Percentiles rank a stretch among this genome's conserved stretches.
Evolutionary conservation across 2,113 vertebrate genomes (phyloP).

Genomic region (Tragelaphus buxtoni): DNA sequence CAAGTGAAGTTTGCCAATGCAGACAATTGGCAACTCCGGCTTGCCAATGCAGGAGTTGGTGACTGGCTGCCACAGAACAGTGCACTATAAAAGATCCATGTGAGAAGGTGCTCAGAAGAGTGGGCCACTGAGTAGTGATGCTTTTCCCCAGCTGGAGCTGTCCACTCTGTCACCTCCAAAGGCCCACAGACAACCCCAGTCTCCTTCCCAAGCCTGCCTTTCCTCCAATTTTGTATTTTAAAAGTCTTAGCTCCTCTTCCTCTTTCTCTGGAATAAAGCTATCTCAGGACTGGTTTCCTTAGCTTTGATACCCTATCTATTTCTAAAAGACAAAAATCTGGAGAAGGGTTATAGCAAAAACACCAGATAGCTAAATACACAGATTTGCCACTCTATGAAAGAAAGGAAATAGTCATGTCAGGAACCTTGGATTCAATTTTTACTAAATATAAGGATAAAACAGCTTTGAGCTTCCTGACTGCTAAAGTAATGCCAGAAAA

Average conservation of each 20-base stretch:
- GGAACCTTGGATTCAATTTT: not conserved
- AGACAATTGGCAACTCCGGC: no score
- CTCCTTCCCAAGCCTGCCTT: not conserved
- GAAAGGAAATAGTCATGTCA: not conserved
- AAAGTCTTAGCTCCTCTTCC: not conserved
- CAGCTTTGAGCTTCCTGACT: not conserved
- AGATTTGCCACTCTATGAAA: not conserved
- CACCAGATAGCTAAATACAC: not conserved
- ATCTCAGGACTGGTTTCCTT: not conserved
- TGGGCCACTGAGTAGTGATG: fast-evolving
- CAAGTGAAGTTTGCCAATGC: not conserved
- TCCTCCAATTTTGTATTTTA: not conserved
- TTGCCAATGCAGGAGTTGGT: not conserved
- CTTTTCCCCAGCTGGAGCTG: not conserved
- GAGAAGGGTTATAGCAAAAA: not conserved
- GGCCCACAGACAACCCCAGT: not conserved
- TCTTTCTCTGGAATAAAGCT: slow-evolving; percentile 5
- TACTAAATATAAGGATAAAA: slow-evolving; percentile 10
- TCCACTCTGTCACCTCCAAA: not conserved
- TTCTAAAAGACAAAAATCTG: not conserved
- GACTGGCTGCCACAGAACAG: not conserved
- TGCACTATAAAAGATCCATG: no score
- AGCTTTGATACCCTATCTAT: not conserved
- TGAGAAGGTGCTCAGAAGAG: not conserved
- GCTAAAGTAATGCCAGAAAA: not conserved